Evolutionary conservation across 2,113 vertebrate species (phyloP).

Genomic region (Clarias batrachus): DNA sequence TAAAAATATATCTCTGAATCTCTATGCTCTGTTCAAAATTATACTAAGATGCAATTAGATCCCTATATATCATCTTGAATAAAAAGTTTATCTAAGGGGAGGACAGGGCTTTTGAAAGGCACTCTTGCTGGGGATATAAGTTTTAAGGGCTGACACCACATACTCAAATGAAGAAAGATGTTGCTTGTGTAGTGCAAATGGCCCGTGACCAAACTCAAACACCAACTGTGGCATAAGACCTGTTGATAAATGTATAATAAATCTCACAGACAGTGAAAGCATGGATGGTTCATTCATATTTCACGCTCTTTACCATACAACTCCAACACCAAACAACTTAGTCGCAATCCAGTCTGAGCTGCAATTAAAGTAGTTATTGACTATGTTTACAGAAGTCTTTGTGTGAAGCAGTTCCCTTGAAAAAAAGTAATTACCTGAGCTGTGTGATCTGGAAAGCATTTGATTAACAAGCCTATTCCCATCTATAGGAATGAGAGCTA

Average conservation of each 20-base stretch:
- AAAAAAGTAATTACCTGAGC: conserved; percentile 62
- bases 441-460: conserved; percentile 67
- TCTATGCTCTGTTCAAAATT: conserved; percentile 40
- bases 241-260: conserved; percentile 66
- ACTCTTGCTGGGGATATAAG: conserved; percentile 53
- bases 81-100: conserved; percentile 64
- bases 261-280: conserved; percentile 60
- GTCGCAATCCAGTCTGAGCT: conserved; percentile 62
- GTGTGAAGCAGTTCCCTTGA: conserved; percentile 65
- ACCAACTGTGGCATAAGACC: conserved; percentile 60
- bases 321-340: conserved; percentile 60
- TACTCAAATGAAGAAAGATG: conserved; percentile 63
- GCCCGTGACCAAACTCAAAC: conserved; percentile 63
- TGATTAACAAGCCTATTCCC: conserved; percentile 56
- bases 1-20: conserved; percentile 23
- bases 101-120: conserved; percentile 57
- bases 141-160: conserved; percentile 57
- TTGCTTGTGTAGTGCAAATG: conserved; percentile 68
- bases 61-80: conserved; percentile 58
- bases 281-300: conserved; percentile 61
- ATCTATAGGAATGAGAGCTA: conserved; percentile 44
- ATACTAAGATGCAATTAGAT: conserved; percentile 57
- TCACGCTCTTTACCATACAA: conserved; percentile 61
- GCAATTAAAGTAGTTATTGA: conserved; percentile 71
- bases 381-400: conserved; percentile 66